Percentiles rank a stretch among this genome's conserved stretches.
Evolutionary conservation across 2,113 vertebrate genomes (phyloP).

Genomic region (Leucopsar rothschildi): DNA sequence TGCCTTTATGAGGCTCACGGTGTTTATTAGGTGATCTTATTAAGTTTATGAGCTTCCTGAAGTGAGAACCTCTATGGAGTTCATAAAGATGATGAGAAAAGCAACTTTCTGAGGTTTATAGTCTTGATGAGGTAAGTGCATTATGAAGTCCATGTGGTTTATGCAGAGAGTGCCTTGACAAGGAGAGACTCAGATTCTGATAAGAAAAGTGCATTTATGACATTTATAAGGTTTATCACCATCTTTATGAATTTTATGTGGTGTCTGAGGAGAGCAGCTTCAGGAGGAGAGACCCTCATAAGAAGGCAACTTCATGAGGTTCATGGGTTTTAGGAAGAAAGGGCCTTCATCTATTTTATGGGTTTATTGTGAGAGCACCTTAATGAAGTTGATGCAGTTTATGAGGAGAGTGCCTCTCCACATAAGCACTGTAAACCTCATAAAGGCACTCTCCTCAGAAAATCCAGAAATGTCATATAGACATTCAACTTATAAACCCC

Average conservation of each 20-base stretch:
- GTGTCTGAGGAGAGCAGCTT: not conserved
- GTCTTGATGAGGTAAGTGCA: not conserved
- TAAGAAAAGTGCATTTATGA: not conserved
- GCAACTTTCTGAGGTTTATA: not conserved
- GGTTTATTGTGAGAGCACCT: not conserved
- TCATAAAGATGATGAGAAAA: not conserved
- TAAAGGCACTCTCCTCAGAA: not conserved
- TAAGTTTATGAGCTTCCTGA: not conserved
- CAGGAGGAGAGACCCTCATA: not conserved
- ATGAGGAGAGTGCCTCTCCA: not conserved
- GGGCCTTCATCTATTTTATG: not conserved
- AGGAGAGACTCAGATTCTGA: not conserved
- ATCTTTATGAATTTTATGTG: not conserved
- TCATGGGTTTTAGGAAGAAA: not conserved
- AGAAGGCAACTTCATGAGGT: not conserved
- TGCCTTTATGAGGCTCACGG: not conserved
- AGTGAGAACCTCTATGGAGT: not conserved
- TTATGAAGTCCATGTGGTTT: not conserved
- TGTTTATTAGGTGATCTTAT: not conserved
- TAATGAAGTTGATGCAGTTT: not conserved
- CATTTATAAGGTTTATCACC: not conserved
- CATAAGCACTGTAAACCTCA: not conserved
- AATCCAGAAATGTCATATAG: not conserved
- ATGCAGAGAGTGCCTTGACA: not conserved
- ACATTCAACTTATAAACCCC: not conserved